Conservation (phyloP, 2,113 vertebrate genomes). For the Eptesicus fuscus region DNA sequence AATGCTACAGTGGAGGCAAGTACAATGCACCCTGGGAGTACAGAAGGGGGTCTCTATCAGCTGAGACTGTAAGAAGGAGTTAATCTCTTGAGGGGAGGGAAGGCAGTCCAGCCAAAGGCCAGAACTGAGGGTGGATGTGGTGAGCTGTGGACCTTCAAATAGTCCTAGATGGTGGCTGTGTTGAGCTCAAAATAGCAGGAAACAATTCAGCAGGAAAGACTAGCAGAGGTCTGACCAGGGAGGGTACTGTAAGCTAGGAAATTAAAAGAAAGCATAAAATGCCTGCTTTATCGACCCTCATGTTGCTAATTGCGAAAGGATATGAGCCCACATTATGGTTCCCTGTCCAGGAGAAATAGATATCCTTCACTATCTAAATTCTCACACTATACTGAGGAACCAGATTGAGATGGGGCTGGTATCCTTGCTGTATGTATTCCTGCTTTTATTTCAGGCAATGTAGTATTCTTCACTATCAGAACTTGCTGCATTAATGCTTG, state of each 20-base stretch:
- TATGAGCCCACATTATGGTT: not conserved
- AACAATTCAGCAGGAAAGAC: not conserved
- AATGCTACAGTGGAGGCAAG: not conserved
- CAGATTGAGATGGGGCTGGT: not conserved
- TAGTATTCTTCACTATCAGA: not conserved
- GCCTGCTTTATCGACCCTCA: no score
- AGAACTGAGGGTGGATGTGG: not conserved
- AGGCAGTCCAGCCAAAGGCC: not conserved
- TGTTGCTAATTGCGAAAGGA: not conserved
- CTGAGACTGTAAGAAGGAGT: not conserved
- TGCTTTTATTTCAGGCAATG: conserved; percentile 2
- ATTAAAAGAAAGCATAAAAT: not conserved
- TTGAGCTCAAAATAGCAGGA: not conserved
- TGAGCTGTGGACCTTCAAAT: not conserved
- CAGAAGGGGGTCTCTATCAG: not conserved
- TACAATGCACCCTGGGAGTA: not conserved
- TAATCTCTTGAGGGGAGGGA: not conserved
- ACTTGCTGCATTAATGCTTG: not conserved
- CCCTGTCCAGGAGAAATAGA: not conserved
- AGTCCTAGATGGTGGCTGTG: not conserved
- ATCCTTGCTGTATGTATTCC: not conserved
- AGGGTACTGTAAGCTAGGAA: not conserved
- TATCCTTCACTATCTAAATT: not conserved
- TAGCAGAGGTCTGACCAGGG: not conserved
- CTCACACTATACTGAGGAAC: not conserved